Percentiles rank a stretch among this genome's conserved stretches.
Evolutionary conservation across 2,113 vertebrate species (phyloP).

Genomic region (Rhizomys pruinosus): DNA sequence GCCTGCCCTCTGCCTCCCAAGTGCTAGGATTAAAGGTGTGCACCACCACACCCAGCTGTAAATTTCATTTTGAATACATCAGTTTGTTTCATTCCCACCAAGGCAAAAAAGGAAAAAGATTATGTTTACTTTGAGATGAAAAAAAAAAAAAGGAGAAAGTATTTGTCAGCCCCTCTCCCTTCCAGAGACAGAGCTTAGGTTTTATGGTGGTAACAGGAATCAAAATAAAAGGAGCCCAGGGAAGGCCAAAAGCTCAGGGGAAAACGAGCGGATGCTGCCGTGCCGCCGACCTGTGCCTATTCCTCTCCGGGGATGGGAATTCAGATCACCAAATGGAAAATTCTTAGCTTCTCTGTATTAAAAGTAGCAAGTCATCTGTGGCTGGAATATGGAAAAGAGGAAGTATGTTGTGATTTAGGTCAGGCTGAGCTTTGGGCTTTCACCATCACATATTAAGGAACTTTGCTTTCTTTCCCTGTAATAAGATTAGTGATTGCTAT

Average conservation of each 20-base stretch:
- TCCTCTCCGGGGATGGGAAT: slow-evolving; percentile 10
- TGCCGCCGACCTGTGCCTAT: neutral
- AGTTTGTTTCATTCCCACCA: slow-evolving; percentile 6
- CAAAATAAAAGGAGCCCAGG: slow-evolving; percentile 60
- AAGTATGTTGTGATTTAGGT: neutral
- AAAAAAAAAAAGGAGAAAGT: neutral
- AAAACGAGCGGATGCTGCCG: neutral
- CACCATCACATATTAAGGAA: neutral
- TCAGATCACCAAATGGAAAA: neutral
- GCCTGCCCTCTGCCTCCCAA: too few relatives aligned
- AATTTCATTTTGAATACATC: slow-evolving; percentile 52
- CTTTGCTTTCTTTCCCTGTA: neutral
- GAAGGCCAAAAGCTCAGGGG: neutral
- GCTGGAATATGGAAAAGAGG: neutral
- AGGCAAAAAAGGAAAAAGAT: slow-evolving; percentile 32
- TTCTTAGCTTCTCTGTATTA: neutral
- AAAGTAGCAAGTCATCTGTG: neutral
- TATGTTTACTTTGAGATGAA: neutral
- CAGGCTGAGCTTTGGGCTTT: neutral
- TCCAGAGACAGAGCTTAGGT: neutral
- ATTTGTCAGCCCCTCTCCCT: neutral
- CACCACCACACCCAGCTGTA: too few relatives aligned
- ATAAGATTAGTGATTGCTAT: neutral
- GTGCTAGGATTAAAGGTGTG: too few relatives aligned
- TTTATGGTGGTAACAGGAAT: slow-evolving; percentile 40